These are phyloP conservation scores for Chiloscyllium plagiosum DNA, from an alignment of 2,113 vertebrate genomes.

Conservation along the genomic window DNA sequence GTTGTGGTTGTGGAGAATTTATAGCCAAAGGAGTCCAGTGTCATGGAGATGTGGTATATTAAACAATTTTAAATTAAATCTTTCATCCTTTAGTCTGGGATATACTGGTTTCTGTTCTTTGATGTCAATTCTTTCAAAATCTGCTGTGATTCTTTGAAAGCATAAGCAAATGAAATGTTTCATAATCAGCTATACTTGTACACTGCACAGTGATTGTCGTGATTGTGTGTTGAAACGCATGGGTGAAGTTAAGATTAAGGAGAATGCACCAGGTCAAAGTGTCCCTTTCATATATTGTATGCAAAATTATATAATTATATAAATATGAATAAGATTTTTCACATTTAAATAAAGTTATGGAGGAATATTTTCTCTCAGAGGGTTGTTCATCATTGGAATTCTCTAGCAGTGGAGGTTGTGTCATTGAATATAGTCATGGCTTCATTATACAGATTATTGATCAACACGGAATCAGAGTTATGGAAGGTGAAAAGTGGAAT, in stretches of 20 bases:
- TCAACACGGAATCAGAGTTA: neutral
- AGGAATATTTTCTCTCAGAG: neutral
- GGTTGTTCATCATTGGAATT: neutral
- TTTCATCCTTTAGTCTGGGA: no score
- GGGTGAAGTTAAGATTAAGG: neutral
- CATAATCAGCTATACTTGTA: neutral
- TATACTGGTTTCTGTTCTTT: no score
- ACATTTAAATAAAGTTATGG: neutral
- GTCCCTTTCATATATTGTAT: neutral
- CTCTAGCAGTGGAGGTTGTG: neutral
- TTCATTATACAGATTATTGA: neutral
- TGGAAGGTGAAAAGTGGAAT: neutral
- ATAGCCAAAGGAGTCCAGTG: no score
- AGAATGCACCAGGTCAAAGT: neutral
- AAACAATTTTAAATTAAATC: no score
- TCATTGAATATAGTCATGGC: neutral
- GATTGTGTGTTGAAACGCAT: neutral
- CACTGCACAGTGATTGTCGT: neutral
- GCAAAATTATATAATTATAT: neutral
- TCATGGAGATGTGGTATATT: no score
- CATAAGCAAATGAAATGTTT: neutral
- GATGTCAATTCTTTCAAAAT: neutral
- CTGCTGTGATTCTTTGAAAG: neutral
- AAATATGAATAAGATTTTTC: neutral
- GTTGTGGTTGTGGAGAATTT: no score